A percentile compares a stretch with the other conserved stretches of the same genome.
Evolutionary conservation across 2,888 invertebrate genomes (phyloP).

Genomic region (Alloplasta piceator): DNA sequence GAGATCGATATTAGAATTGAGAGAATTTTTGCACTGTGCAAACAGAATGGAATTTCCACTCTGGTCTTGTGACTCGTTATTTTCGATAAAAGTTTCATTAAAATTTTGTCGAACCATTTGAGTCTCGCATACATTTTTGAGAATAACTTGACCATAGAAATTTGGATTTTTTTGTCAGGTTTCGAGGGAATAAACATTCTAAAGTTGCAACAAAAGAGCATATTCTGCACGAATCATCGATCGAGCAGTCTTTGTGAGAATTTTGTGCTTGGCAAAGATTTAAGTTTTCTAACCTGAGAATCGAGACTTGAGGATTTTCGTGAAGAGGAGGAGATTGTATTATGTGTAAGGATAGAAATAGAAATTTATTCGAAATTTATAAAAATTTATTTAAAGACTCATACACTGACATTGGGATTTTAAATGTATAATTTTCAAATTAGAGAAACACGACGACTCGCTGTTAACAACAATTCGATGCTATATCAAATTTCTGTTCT

Average conservation of each 20-base stretch:
- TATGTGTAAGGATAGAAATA: neutral
- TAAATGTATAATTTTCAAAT: too few species aligned
- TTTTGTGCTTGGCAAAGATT: neutral
- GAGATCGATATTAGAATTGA: slow-evolving; percentile 15
- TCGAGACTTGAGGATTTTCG: neutral
- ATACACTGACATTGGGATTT: too few species aligned
- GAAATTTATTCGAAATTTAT: too few species aligned
- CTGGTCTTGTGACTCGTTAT: neutral
- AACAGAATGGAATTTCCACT: neutral
- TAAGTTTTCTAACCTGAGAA: slow-evolving; percentile 29
- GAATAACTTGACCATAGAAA: too few species aligned
- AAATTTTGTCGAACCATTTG: neutral
- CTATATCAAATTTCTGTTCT: too few species aligned
- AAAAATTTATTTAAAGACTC: too few species aligned
- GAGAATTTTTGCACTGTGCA: neutral
- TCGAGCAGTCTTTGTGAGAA: neutral
- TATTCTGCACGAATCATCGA: neutral
- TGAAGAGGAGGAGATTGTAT: neutral
- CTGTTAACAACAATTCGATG: too few species aligned
- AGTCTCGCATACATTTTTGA: neutral
- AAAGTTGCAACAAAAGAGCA: neutral
- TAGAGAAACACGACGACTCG: too few species aligned
- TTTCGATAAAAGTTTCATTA: neutral
- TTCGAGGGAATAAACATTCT: too few species aligned
- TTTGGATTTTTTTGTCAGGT: too few species aligned